Conservation (phyloP, 2,888 invertebrate species). For the Drosophila nr. perissopoda region DNA sequence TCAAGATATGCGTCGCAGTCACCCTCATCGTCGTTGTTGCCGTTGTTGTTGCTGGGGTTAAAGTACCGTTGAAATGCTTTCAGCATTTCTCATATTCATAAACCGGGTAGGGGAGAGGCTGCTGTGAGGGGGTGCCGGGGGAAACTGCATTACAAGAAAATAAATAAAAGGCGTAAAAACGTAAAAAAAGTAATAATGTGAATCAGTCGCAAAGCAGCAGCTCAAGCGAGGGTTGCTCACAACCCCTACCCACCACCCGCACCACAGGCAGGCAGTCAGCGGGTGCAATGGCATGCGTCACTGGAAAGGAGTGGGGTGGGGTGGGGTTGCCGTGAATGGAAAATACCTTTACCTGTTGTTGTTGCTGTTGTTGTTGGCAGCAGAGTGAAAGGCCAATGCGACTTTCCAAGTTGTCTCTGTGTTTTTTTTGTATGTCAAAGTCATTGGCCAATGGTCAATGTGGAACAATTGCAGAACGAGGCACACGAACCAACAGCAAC, state of each 20-base stretch:
- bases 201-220: slow-evolving; percentile 23
- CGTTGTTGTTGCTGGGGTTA: slow-evolving; percentile 57
- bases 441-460: slow-evolving; percentile 70
- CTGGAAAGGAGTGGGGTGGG: not conserved
- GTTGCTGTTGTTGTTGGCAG: slow-evolving; percentile 3
- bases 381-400: slow-evolving; percentile 64
- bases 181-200: slow-evolving; percentile 25
- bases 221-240: slow-evolving; percentile 10
- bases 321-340: slow-evolving; percentile 15
- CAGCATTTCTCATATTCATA: slow-evolving; percentile 69
- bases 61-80: slow-evolving; percentile 76
- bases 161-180: slow-evolving; percentile 60
- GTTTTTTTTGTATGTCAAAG: slow-evolving; percentile 70
- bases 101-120: slow-evolving; percentile 9
- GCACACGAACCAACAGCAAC: slow-evolving; percentile 47
- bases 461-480: slow-evolving; percentile 60
- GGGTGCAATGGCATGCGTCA: slow-evolving; percentile 51
- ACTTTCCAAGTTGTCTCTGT: slow-evolving; percentile 35
- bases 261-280: not conserved
- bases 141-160: slow-evolving; percentile 47
- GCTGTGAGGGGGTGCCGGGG: slow-evolving; percentile 10
- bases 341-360: slow-evolving; percentile 31
- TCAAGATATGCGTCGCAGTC: slow-evolving; percentile 53
- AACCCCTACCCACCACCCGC: not conserved
- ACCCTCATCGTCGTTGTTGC: slow-evolving; percentile 2